Evolutionary conservation across 2,113 vertebrate genomes (phyloP), one percentile per base, ranked within the genome.

Genomic region (Macaca fascicularis): DNA sequence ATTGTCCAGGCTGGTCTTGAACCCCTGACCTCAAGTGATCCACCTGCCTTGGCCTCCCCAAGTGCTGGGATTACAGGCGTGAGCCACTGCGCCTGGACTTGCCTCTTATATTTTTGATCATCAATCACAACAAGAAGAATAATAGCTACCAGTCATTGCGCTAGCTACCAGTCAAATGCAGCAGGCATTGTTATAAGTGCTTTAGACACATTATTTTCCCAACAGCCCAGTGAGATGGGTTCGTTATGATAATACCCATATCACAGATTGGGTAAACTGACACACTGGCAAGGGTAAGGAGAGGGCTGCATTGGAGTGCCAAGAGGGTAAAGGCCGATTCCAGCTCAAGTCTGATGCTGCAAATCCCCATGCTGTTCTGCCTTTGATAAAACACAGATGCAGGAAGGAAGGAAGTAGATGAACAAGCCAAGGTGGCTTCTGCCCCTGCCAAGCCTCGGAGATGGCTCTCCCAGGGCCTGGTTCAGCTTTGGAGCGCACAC

Each of bases 241-340:
- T 67, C 14, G 48, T 98, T 97, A 11, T 13, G 95, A 97, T 94
- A 98, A 92, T 86, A 95, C 98, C 98, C 97, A 67, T 50, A 97
- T 98, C 98, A 99, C 99, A 99, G 99, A 99, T 99, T 98, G n/a
- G 93, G 23, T 98, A 99, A 99, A 99, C 99, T 99, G 99, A 99
- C 99, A 99, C 98, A 98, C 20, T 96, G 96, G 97, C 98, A 98
- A 98, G 97, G 83, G 81, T 83, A 80, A 82, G 95, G 96, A 89
- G 98, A 96, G 89, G 98, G 98, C 98, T 98, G 8, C 6, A 1
- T 25, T 61, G 19, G 45, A 2, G 32, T 55, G 84, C 38, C 48
- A 38, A 32, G 27, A 27, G 8, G n/a, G 45, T 40, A 76, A 16
- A 82, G 64, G 2, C 67, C 11, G 8, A 38, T 7, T 40, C 67